A percentile compares a stretch with the other conserved stretches of the same genome.
These are phyloP conservation scores for Rousettus leschenaultii DNA, from an alignment of 2,113 vertebrate species.

Conservation along the genomic window DNA sequence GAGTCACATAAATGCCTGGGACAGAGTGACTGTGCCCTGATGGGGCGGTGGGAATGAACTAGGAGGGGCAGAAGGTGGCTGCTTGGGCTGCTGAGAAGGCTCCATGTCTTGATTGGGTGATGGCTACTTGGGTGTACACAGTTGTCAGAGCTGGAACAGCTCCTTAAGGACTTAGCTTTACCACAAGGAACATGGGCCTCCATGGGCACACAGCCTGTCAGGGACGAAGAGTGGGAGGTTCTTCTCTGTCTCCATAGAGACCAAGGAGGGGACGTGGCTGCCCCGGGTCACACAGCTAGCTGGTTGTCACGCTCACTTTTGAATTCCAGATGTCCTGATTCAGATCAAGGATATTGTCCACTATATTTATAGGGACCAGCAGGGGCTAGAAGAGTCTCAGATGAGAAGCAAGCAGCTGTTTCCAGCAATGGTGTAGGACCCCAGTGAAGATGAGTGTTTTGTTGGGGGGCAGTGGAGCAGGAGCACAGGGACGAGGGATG, in stretches of 20 bases:
- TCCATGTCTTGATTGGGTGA: neutral
- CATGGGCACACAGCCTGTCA: too few relatives aligned
- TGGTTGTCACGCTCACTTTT: neutral
- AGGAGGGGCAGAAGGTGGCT: neutral
- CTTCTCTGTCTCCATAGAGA: neutral
- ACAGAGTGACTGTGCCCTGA: too few relatives aligned
- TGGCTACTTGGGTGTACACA: neutral
- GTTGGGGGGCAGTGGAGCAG: neutral
- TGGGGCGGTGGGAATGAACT: neutral
- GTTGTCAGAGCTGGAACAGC: neutral
- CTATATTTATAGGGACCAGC: neutral
- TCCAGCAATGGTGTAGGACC: fast-evolving
- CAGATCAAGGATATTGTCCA: neutral
- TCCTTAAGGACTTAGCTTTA: neutral
- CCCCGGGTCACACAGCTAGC: neutral
- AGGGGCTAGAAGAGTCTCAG: fast-evolving
- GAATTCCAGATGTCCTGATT: neutral
- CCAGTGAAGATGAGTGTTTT: fast-evolving
- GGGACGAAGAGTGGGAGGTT: neutral
- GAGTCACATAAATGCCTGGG: neutral
- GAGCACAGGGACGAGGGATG: too few relatives aligned
- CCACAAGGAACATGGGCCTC: neutral
- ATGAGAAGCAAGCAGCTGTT: neutral
- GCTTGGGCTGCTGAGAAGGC: neutral
- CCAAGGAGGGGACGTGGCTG: neutral